phyloP scores from a whole-genome alignment of 2,113 vertebrate genomes.

The Vireo altiloquus region DNA sequence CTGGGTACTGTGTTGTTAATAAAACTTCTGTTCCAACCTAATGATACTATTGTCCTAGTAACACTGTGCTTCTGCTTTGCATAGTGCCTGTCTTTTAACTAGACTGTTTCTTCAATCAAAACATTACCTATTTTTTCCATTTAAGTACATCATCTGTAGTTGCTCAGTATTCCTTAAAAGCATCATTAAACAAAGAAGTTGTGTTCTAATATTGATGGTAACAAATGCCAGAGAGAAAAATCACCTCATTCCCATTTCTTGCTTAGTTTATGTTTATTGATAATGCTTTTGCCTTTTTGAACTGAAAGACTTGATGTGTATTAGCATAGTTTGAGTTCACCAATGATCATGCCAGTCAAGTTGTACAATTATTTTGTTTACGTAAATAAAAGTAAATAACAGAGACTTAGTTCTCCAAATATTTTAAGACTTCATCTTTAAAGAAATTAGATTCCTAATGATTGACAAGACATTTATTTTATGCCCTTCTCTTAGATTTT shows the following conservation, averaged over 20 bases:
- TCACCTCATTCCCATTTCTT: not conserved
- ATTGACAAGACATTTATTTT: not conserved
- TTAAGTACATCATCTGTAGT: not conserved
- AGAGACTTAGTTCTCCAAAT: not conserved
- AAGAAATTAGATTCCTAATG: not conserved
- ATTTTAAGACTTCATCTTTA: not conserved
- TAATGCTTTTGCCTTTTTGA: not conserved
- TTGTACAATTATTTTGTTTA: not conserved
- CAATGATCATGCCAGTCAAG: not conserved
- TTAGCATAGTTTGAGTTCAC: not conserved
- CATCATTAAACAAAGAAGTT: not conserved
- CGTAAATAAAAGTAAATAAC: not conserved
- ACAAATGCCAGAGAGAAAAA: not conserved
- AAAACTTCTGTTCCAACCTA: not conserved
- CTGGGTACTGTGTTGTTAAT: not conserved
- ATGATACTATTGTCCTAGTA: not conserved
- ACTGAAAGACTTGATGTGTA: not conserved
- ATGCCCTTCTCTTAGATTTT: not conserved
- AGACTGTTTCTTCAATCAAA: not conserved
- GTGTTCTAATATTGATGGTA: not conserved
- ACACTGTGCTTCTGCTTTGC: not conserved
- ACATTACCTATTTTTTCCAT: not conserved
- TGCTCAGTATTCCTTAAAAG: not conserved
- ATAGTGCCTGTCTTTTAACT: not conserved
- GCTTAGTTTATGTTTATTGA: not conserved